Base-by-base conservation (phyloP, 2,888 invertebrate species). In the Ormia ochracea region DNA sequence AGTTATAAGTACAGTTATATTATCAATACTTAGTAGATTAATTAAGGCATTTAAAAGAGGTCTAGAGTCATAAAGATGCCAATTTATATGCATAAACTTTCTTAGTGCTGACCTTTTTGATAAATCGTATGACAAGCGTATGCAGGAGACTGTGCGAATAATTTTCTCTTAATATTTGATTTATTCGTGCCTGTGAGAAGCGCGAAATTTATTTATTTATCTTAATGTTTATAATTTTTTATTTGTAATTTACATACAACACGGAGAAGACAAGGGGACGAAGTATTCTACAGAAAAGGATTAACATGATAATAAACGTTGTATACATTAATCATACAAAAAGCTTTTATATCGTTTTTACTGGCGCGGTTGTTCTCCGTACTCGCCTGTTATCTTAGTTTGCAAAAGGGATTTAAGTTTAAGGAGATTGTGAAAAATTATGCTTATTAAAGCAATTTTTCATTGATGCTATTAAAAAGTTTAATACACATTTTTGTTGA, bases 401-500 rank as follows among this genome's bases (percentile, higher is more conserved):
- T 36, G 36, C 21, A 69, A 45, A 59, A 43, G 9, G 59, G 74
- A 68, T 75, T 66, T 48, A 66, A 63, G 31, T 63, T 61, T 45
- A 65, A 58, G 41, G 58, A 65, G 54, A 43, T 65, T 69, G 19
- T 63, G 66, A 75, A 83, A 83, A 83, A 83, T 86, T 84, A 83
- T 84, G 83, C 82, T 76, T 52, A 12, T 38, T 73, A 28, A 36
- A 36, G 52, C 14, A 59, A 68, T 66, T 33, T 50, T 66, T 74
- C 19, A 74, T 50, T 58, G 26, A 28, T 31, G 28, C 50, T 28
- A 58, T 58, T 58, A 58, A 65, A 52, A 58, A 48, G 56, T 74
- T 66, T 50, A 58, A 48, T 65, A 23, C 12, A 12, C 12, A n/a
- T 28, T 66, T 66, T 65, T 50, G 12, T 10, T 28, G 9, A 26